phyloP scores from a whole-genome alignment of 1,140 invertebrate genomes.

The Probaryconus sp. region DNA sequence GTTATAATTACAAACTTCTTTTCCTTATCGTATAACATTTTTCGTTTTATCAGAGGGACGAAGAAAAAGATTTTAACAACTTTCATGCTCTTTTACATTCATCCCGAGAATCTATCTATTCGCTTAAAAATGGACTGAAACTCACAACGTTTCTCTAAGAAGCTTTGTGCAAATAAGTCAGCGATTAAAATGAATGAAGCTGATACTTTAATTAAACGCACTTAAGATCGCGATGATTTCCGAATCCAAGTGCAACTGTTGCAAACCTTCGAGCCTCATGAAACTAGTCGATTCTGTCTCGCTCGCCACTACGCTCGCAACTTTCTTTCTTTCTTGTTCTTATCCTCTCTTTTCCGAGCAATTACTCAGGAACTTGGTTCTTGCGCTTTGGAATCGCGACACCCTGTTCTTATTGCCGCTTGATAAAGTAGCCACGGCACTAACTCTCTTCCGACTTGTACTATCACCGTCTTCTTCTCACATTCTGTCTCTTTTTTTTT shows the following conservation, averaged over 20 bases:
- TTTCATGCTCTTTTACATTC: too few species aligned
- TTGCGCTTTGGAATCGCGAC: conserved; percentile 62
- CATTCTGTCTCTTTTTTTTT: not conserved
- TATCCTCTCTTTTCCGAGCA: conserved; percentile 41
- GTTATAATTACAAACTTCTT: too few species aligned
- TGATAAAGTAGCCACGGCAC: conserved; percentile 65
- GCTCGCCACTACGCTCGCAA: conserved; percentile 21
- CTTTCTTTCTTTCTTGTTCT: conserved; percentile 29
- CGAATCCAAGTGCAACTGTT: conserved; percentile 29
- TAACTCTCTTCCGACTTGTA: conserved; percentile 50
- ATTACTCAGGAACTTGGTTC: conserved; percentile 68
- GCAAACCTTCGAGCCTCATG: conserved; percentile 12
- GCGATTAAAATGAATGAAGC: conserved; percentile 45
- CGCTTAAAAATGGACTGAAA: too few species aligned
- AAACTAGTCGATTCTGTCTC: conserved; percentile 32
- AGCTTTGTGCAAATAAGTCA: conserved; percentile 49
- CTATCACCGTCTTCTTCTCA: conserved; percentile 35
- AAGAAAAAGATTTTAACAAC: too few species aligned
- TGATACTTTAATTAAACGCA: conserved; percentile 67
- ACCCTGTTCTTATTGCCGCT: conserved; percentile 65
- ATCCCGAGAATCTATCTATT: too few species aligned
- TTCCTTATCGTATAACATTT: too few species aligned
- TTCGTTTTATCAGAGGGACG: too few species aligned
- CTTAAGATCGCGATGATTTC: conserved; percentile 63
- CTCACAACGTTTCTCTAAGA: too few species aligned